A percentile compares a stretch with the other conserved stretches of the same genome.
phyloP scores from a whole-genome alignment of 2,797 vertebrate species.

The Falco rusticolus region DNA sequence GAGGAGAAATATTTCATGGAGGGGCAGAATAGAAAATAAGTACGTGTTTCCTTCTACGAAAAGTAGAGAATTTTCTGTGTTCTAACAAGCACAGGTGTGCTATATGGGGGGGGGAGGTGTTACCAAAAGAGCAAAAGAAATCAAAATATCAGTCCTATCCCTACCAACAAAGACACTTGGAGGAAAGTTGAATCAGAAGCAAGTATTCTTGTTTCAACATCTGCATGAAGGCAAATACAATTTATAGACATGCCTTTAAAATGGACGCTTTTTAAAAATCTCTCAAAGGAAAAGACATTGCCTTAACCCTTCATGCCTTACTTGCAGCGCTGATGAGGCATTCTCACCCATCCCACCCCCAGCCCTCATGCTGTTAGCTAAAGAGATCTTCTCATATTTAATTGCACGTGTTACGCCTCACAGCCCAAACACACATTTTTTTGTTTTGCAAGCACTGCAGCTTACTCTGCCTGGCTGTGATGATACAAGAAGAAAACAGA shows the following conservation, averaged over 20 bases:
- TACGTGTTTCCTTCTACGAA: neutral
- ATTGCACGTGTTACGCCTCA: neutral
- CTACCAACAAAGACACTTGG: slow-evolving; percentile 16
- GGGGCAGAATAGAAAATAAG: neutral
- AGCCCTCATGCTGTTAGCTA: neutral
- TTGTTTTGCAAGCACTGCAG: neutral
- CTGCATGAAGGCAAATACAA: neutral
- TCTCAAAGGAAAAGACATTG: neutral
- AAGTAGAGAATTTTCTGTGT: neutral
- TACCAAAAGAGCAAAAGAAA: neutral
- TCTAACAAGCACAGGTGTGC: neutral
- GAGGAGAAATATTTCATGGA: neutral
- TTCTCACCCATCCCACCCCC: accelerated
- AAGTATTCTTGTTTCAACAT: neutral
- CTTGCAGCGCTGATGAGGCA: neutral
- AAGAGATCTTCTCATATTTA: neutral
- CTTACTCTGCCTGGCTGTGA: neutral
- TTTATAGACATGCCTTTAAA: neutral
- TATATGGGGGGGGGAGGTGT: neutral
- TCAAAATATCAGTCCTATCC: neutral
- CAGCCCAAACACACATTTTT: neutral
- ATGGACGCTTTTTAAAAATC: neutral
- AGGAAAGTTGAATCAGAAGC: slow-evolving; percentile 19
- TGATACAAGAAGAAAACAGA: neutral
- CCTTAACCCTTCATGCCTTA: neutral